These are phyloP conservation scores for Lates calcarifer DNA, from an alignment of 2,113 vertebrate genomes.

Conservation along the genomic window DNA sequence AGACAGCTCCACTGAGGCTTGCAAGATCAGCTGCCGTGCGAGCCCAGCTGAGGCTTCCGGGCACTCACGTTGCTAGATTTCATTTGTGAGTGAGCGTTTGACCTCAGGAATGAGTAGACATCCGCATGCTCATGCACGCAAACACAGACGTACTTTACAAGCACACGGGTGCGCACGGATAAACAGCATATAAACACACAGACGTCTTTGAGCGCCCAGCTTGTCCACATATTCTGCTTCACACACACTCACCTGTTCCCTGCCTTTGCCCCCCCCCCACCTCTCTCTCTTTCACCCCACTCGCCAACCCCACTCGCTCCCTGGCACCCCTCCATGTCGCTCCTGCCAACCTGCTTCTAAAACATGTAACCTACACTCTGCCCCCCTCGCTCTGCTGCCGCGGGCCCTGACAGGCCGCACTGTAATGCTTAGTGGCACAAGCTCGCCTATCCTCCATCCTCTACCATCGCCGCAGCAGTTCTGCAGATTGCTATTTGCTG, in stretches of 20 bases:
- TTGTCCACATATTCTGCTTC: slow-evolving; percentile 16
- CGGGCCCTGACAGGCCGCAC: slow-evolving; percentile 66
- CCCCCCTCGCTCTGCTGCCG: slow-evolving; percentile 39
- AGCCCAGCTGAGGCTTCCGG: slow-evolving; percentile 81
- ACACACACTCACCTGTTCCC: slow-evolving; percentile 61
- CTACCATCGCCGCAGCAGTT: slow-evolving; percentile 65
- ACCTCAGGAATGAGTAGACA: slow-evolving; percentile 77
- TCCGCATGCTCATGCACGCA: slow-evolving; percentile 66
- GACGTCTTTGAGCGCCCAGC: slow-evolving; percentile 21
- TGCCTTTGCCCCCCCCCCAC: background rate
- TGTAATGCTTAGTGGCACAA: slow-evolving; percentile 78
- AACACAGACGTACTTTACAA: slow-evolving; percentile 40
- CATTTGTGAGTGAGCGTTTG: slow-evolving; percentile 83
- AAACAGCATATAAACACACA: slow-evolving; percentile 52
- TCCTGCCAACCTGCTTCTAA: slow-evolving; percentile 74
- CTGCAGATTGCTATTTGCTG: slow-evolving; percentile 79
- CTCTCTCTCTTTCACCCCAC: slow-evolving; percentile 19
- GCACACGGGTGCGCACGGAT: slow-evolving; percentile 48
- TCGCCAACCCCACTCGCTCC: slow-evolving; percentile 17
- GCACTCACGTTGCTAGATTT: slow-evolving; percentile 83
- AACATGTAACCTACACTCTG: slow-evolving; percentile 79
- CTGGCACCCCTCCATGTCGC: slow-evolving; percentile 57
- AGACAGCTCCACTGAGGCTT: slow-evolving; percentile 86
- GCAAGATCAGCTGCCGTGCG: slow-evolving; percentile 83
- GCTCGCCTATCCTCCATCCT: slow-evolving; percentile 68